Percentiles rank a stretch among this genome's conserved stretches.
Evolutionary conservation across 2,113 vertebrate species (phyloP).

Genomic region (Azemiops feae): DNA sequence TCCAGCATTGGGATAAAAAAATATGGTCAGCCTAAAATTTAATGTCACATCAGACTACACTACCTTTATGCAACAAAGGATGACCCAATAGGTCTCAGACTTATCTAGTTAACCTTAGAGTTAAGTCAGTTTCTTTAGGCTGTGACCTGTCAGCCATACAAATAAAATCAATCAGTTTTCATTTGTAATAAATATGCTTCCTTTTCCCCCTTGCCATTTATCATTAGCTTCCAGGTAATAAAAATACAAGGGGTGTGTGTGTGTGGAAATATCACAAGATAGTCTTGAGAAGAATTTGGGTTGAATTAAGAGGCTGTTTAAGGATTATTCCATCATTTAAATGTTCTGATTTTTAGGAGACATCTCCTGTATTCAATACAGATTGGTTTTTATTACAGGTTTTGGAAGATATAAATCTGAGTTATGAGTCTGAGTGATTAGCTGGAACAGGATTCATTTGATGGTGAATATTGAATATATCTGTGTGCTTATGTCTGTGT

Average conservation of each 20-base stretch:
- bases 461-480: neutral
- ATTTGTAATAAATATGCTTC: neutral
- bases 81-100: neutral
- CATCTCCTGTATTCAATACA: neutral
- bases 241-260: neutral
- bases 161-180: neutral
- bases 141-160: neutral
- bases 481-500: neutral
- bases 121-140: neutral
- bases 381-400: neutral
- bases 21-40: neutral
- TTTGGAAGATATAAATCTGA: neutral
- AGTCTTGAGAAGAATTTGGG: neutral
- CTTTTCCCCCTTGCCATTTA: neutral
- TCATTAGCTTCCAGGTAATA: neutral
- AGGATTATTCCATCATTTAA: neutral
- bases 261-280: neutral
- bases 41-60: neutral
- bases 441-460: constrained; percentile 2
- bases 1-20: neutral
- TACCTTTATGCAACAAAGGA: neutral
- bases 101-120: neutral
- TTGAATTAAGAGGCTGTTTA: neutral
- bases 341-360: neutral
- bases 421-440: neutral